Evolutionary conservation across 2,797 vertebrate species (phyloP).

Genomic region (Pipistrellus pipistrellus): DNA sequence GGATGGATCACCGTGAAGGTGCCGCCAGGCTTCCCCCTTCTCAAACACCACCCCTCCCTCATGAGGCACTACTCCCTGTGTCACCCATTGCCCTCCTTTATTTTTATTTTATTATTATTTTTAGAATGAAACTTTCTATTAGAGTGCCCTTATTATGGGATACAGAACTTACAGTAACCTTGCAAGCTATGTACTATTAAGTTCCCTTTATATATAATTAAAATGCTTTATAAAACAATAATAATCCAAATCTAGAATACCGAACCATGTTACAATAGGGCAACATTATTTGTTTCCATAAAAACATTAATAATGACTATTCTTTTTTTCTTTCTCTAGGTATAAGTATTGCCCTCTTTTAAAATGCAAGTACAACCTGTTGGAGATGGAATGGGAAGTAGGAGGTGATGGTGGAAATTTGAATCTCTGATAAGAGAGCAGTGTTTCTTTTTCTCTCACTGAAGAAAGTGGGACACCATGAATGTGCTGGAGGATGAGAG

Average conservation of each 20-base stretch:
- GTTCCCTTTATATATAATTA: background rate
- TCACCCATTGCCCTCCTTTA: background rate
- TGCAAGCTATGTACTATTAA: conserved; percentile 27
- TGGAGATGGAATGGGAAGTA: background rate
- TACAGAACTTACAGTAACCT: conserved; percentile 60
- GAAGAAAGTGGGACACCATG: conserved; percentile 11
- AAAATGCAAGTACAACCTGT: background rate
- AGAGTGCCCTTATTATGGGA: background rate
- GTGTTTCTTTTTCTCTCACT: conserved; percentile 64
- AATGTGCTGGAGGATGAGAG: conserved; percentile 23
- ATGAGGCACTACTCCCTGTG: background rate
- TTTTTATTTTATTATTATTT: background rate
- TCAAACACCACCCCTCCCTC: background rate
- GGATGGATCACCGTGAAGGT: background rate
- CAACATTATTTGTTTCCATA: conserved; percentile 39
- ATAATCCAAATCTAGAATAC: conserved; percentile 26
- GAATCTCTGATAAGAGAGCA: conserved; percentile 48
- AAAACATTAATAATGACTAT: conserved; percentile 55
- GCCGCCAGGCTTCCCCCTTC: background rate
- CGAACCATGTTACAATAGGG: background rate
- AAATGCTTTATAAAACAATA: conserved; percentile 47
- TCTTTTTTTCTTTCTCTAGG: background rate
- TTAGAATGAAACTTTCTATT: conserved; percentile 40
- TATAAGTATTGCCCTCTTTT: background rate
- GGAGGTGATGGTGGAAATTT: background rate